Conservation (phyloP, 2,113 vertebrate species). For the Zosterops japonicus region DNA sequence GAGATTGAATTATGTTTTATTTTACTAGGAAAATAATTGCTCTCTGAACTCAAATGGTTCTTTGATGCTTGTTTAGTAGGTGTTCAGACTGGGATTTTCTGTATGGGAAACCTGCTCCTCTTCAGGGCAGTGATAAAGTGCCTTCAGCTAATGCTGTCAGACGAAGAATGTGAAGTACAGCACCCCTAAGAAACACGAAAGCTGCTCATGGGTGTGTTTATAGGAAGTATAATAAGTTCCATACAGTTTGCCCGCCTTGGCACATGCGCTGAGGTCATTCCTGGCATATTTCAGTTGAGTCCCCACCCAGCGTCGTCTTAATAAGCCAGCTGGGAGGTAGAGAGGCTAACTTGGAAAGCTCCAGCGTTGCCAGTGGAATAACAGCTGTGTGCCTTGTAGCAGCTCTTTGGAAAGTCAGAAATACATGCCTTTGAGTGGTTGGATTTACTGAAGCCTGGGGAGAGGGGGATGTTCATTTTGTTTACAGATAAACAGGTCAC, state of each 20-base stretch:
- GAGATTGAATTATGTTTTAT: neutral
- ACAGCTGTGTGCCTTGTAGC: neutral
- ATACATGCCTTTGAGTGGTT: neutral
- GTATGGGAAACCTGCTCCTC: neutral
- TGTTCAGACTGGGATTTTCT: neutral
- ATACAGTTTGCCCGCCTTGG: neutral
- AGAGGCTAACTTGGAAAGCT: neutral
- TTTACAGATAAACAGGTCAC: neutral
- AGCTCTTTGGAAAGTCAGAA: neutral
- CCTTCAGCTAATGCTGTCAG: neutral
- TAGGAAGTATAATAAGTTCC: neutral
- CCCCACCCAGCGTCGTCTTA: neutral
- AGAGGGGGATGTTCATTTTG: neutral
- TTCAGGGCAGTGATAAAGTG: neutral
- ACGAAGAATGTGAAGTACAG: neutral
- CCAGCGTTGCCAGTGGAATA: neutral
- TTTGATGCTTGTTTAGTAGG: neutral
- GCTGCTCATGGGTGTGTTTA: constrained; percentile 7
- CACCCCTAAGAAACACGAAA: neutral
- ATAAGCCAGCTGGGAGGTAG: neutral
- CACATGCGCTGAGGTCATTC: neutral
- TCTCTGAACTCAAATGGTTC: neutral
- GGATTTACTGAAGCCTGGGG: neutral
- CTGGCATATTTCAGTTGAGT: neutral
- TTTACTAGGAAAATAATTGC: neutral